phyloP scores from a whole-genome alignment of 2,113 vertebrate species.

The Lanius collurio region DNA sequence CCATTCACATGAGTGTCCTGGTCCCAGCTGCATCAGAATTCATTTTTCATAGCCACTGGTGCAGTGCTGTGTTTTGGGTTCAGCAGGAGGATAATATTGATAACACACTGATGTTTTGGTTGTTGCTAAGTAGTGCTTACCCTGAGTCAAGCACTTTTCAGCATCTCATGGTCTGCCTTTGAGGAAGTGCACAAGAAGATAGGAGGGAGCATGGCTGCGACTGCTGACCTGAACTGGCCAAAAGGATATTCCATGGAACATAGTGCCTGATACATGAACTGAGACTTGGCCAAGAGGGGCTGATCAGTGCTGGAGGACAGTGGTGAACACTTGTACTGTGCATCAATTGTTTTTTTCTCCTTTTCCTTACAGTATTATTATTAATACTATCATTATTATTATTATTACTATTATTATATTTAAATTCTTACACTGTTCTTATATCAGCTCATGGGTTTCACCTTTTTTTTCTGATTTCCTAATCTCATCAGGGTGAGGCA shows the following conservation, averaged over 20 bases:
- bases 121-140: background rate
- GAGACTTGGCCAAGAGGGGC: background rate
- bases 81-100: background rate
- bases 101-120: background rate
- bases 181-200: background rate
- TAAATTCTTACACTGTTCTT: background rate
- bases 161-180: background rate
- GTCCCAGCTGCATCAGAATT: background rate
- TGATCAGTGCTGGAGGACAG: background rate
- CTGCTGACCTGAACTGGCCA: background rate
- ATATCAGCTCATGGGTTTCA: background rate
- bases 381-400: background rate
- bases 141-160: background rate
- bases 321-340: background rate
- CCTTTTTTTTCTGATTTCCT: background rate
- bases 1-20: background rate
- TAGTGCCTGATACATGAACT: rapidly evolving
- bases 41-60: background rate
- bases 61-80: background rate
- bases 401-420: no score
- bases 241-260: background rate
- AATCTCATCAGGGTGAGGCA: background rate
- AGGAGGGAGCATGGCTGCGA: background rate
- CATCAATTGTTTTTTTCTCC: background rate
- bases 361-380: background rate